Percentiles rank a stretch among this genome's conserved stretches.
phyloP scores from a whole-genome alignment of 2,797 vertebrate genomes.

The Ctenopoma multispine region DNA sequence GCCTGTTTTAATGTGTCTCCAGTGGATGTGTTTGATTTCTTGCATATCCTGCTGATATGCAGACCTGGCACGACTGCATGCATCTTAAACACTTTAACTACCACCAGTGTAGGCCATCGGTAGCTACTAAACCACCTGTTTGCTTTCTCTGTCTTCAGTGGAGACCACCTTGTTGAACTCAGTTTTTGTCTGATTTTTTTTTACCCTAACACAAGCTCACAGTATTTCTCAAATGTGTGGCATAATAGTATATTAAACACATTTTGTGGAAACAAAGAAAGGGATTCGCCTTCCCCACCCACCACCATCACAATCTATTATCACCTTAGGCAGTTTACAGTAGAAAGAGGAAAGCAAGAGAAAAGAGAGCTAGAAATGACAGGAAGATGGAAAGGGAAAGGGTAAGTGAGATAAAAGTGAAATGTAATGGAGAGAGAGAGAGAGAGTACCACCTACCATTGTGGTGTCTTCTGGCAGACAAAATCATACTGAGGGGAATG shows the following conservation, averaged over 20 bases:
- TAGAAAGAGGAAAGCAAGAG: conserved; percentile 55
- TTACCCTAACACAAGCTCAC: conserved; percentile 23
- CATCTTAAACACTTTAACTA: conserved; percentile 14
- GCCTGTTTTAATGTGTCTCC: conserved; percentile 65
- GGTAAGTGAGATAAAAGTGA: conserved; percentile 75
- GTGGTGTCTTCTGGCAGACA: conserved; percentile 70
- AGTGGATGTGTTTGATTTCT: conserved; percentile 54
- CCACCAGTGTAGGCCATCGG: background rate
- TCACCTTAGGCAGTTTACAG: conserved; percentile 73
- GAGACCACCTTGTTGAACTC: conserved; percentile 26
- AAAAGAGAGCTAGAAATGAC: conserved; percentile 59
- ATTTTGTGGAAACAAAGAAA: conserved; percentile 74
- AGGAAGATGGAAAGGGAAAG: conserved; percentile 73
- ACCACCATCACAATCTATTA: conserved; percentile 69
- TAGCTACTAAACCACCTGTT: conserved; percentile 7
- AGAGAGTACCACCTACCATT: conserved; percentile 76
- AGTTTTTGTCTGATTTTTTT: conserved; percentile 4
- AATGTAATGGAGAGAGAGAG: conserved; percentile 68
- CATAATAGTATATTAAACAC: conserved; percentile 68
- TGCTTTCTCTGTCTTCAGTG: conserved; percentile 17
- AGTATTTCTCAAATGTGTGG: conserved; percentile 37
- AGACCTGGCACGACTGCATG: conserved; percentile 25
- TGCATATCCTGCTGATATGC: conserved; percentile 43
- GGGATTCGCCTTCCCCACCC: conserved; percentile 60
- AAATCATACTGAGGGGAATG: conserved; percentile 63